Conservation (phyloP, 2,888 invertebrate genomes). For the Ischnus inquisitorius region DNA sequence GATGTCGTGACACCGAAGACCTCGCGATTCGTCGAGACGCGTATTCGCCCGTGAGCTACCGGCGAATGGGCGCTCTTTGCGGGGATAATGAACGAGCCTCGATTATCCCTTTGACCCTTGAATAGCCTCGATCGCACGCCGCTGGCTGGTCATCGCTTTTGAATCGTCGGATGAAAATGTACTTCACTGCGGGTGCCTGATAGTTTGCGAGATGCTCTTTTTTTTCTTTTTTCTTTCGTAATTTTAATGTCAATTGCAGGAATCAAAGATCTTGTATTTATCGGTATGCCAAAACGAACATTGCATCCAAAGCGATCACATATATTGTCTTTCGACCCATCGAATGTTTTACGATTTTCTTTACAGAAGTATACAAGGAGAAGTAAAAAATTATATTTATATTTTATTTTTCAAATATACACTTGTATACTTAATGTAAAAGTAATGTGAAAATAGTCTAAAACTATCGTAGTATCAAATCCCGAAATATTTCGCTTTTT, state of each 20-base stretch:
- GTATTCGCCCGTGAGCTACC: constrained; percentile 57
- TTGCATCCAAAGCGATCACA: neutral
- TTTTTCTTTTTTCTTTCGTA: constrained; percentile 6
- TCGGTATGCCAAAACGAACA: neutral
- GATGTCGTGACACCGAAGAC: constrained; percentile 45
- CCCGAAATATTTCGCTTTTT: too few relatives aligned
- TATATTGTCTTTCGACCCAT: neutral
- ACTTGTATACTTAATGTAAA: too few relatives aligned
- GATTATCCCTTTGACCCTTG: constrained; percentile 67
- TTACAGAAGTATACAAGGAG: too few relatives aligned
- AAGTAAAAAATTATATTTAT: too few relatives aligned
- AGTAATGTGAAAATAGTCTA: too few relatives aligned
- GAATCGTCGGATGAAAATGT: constrained; percentile 46
- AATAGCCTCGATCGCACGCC: constrained; percentile 56
- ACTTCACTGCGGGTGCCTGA: constrained; percentile 41
- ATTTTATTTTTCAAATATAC: too few relatives aligned
- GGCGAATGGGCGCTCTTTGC: constrained; percentile 52
- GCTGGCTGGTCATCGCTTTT: constrained; percentile 28
- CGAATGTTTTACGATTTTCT: neutral
- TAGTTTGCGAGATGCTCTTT: constrained; percentile 45
- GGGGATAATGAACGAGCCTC: constrained; percentile 60
- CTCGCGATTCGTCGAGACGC: constrained; percentile 33
- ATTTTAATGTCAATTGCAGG: neutral
- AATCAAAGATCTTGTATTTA: constrained; percentile 12
- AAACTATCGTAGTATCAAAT: too few relatives aligned